These are phyloP conservation scores for Hecatera dysodea DNA, from an alignment of 2,888 invertebrate genomes.

Conservation along the genomic window DNA sequence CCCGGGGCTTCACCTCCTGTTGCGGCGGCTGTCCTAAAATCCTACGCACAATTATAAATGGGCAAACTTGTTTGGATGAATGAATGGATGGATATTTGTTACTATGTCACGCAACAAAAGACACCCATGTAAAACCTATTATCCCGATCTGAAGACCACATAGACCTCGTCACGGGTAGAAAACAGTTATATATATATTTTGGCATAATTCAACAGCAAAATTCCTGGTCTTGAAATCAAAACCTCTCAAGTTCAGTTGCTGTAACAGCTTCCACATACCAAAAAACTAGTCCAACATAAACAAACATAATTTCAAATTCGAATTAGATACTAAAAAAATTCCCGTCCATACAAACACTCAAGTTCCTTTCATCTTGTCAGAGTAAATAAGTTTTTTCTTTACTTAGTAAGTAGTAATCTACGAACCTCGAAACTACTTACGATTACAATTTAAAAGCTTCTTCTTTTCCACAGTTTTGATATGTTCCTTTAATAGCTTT, in stretches of 20 bases:
- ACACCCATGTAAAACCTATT: no score
- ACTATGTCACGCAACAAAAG: no score
- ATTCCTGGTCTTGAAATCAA: neutral
- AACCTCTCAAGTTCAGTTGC: neutral
- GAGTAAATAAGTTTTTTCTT: constrained; percentile 45
- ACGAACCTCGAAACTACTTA: constrained; percentile 62
- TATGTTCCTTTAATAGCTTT: constrained; percentile 70
- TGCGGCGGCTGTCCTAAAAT: no score
- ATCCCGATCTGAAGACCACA: no score
- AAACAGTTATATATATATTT: no score
- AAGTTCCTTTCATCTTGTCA: constrained; percentile 9
- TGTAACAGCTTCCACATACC: neutral
- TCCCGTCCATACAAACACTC: neutral
- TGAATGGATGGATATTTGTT: no score
- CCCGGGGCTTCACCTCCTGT: no score
- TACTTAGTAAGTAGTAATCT: constrained; percentile 52
- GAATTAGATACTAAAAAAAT: neutral
- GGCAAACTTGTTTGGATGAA: no score
- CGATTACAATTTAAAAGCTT: constrained; percentile 70
- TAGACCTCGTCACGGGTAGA: no score
- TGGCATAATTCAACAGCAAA: no score
- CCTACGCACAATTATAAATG: no score
- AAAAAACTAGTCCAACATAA: neutral
- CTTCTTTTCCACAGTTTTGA: constrained; percentile 58
- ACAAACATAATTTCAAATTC: no score